Percentiles rank a stretch among this genome's conserved stretches.
These are phyloP conservation scores for Onychorhynchus coronatus DNA, from an alignment of 2,113 vertebrate genomes.

Conservation along the genomic window DNA sequence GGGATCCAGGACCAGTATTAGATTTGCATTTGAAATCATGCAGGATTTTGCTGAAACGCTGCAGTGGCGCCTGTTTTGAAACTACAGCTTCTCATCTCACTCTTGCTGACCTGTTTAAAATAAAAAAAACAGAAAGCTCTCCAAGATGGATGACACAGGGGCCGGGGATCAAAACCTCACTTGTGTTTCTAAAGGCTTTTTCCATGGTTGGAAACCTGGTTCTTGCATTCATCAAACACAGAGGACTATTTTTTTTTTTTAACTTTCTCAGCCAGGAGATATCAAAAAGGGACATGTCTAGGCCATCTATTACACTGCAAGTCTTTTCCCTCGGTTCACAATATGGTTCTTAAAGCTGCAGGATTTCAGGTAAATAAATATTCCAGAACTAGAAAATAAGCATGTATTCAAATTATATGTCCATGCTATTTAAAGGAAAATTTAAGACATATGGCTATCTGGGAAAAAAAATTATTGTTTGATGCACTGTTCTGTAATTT, in stretches of 20 bases:
- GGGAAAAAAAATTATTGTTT: background rate
- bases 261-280: background rate
- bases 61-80: background rate
- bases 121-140: constrained; percentile 1
- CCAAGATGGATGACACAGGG: background rate
- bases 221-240: background rate
- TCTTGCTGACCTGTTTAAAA: background rate
- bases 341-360: background rate
- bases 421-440: background rate
- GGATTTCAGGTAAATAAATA: constrained; percentile 1
- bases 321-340: background rate
- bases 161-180: background rate
- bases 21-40: background rate
- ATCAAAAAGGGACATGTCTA: background rate
- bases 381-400: background rate
- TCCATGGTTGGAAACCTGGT: background rate
- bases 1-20: background rate
- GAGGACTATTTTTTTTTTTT: background rate
- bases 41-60: background rate
- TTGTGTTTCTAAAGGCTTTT: background rate
- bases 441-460: background rate
- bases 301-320: background rate
- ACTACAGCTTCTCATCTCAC: background rate
- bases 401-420: background rate
- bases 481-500: background rate